Evolutionary conservation across 2,113 vertebrate genomes (phyloP).

Genomic region (Sinocyclocheilus rhinocerous): DNA sequence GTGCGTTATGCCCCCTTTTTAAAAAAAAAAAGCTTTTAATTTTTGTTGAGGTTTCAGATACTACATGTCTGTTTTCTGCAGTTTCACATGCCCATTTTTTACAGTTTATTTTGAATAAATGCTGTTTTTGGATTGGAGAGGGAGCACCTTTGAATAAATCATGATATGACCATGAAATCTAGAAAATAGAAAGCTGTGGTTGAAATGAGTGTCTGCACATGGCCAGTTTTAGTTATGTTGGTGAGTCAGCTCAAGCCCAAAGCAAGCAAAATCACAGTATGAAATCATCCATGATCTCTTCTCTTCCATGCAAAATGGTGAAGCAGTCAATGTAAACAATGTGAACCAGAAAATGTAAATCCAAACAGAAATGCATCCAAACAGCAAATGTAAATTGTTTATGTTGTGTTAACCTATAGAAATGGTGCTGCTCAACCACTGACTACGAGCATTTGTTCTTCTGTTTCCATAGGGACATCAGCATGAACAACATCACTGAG

Average conservation of each 20-base stretch:
- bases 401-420: neutral
- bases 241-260: neutral
- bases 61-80: neutral
- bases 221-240: conserved; percentile 1
- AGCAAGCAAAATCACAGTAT: neutral
- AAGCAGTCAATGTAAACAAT: neutral
- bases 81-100: neutral
- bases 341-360: neutral
- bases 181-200: neutral
- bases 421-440: neutral
- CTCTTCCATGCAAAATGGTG: neutral
- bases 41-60: neutral
- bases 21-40: neutral
- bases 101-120: neutral
- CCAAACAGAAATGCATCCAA: neutral
- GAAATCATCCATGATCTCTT: neutral
- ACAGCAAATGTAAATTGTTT: conserved; percentile 17
- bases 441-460: conserved; percentile 26
- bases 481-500: conserved; percentile 99
- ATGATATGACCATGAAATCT: neutral
- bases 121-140: neutral
- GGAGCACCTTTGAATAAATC: neutral
- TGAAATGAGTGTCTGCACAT: neutral
- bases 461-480: conserved; percentile 86
- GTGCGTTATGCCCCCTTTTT: conserved; percentile 53